Evolutionary conservation across 53 echinoderm and acorn worm species (phyloP).

Genomic region (Paracentrotus lividus): DNA sequence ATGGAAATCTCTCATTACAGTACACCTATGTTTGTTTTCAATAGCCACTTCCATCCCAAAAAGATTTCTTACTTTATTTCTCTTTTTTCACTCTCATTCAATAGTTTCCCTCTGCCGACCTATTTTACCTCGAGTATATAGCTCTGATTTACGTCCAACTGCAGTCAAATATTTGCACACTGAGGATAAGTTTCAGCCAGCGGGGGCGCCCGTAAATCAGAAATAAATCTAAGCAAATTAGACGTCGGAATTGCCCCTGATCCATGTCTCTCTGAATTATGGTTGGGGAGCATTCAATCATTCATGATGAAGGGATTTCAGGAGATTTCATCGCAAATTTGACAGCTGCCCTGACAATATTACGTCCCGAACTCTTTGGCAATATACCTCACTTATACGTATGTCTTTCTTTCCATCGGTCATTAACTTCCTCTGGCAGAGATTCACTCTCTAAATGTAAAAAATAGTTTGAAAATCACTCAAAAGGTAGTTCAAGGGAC

Average conservation of each 20-base stretch:
- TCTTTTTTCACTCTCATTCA: not conserved
- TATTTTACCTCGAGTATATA: constrained; percentile 17
- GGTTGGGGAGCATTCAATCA: constrained; percentile 30
- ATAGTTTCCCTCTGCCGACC: not conserved
- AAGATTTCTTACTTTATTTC: not conserved
- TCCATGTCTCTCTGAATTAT: constrained; percentile 39
- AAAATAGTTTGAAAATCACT: no score
- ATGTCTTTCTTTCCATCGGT: not conserved
- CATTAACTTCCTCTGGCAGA: not conserved
- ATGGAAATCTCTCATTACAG: no score
- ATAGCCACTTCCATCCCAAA: not conserved
- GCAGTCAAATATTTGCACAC: constrained; percentile 49
- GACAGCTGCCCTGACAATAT: constrained; percentile 30
- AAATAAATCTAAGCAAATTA: constrained; percentile 54
- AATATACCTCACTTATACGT: not conserved
- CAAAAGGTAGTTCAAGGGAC: no score
- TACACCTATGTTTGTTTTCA: no score
- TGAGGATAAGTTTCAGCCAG: constrained; percentile 24
- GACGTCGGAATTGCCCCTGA: not conserved
- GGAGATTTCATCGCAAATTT: constrained; percentile 16
- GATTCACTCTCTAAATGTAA: not conserved
- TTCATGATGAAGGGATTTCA: constrained; percentile 44
- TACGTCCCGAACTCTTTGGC: not conserved
- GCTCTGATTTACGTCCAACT: constrained; percentile 30
- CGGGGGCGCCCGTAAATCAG: constrained; percentile 54